Evolutionary conservation across 2,797 vertebrate genomes (phyloP), one percentile per base, ranked within the genome.

Genomic region (Podarcis lilfordi): DNA sequence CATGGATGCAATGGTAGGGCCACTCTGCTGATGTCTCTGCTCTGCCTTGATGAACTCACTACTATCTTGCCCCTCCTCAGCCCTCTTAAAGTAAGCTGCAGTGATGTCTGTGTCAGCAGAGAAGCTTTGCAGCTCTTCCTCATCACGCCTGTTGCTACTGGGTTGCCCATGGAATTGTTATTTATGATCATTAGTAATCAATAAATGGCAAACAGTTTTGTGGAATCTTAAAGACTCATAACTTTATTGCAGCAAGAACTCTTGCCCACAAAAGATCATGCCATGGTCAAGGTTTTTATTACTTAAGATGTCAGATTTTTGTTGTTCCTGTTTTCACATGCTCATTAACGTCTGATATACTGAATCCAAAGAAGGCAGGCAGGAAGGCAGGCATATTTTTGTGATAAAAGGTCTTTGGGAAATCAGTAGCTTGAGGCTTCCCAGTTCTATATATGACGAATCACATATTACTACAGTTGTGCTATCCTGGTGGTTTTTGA

Each of bases 401-500:
- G 32, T 35, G 76, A n/a, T n/a, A 80, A 37, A 80, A 43, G 55
- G 27, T 40, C 15, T 64, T 43, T 40, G 55, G 27, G 37, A 25
- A 68, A 76, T 45, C 19, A 29, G 15, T 64, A 10, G 23, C 32
- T 37, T 61, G 50, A 85, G n/a, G 17, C 37, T 25, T 64, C 21
- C 59, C 55, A 29, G 71, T 75, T 74, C 21, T 59, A 11, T 4
- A 43, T 17, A 32, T 35, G 40, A 35, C 5, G 21, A 86, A 50
- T 1, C 59, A 50, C 77, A 5, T 25, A 1, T 43, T 61, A 27
- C 21, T 78, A 32, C 37, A 85, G n/a, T 40, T 76, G 1, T 77
- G 35, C 8, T 66, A 23, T 61, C 19, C 76, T 94, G 89, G 50
- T 37, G 23, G 37, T n/a, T 43, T 81, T 59, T 90, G 40, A 81